Base-by-base conservation (phyloP, 2,113 vertebrate species). In the Camelus dromedarius region DNA sequence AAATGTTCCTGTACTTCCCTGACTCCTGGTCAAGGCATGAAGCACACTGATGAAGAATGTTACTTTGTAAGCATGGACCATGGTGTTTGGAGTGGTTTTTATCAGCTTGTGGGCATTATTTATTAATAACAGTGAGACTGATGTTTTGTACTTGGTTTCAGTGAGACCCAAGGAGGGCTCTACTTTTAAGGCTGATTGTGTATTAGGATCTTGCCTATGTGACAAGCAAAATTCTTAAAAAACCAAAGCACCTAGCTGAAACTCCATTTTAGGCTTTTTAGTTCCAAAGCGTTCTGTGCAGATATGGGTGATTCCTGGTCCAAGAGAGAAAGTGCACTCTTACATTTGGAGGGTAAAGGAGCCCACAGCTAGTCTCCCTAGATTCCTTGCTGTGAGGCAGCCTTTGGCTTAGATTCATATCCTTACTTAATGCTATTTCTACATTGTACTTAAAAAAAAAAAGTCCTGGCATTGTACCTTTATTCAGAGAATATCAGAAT, bases 361-460 rank as follows among this genome's bases (percentile, higher is more conserved):
- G 35, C 4, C 14, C 3, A n/a, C 8, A 18, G 7, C 10, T 56
- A 15, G 16, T 30, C 67, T 48, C 48, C 20, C 15, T 0, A 0
- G 18, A 62, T 73, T n/a, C 14, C 46, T 81, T 73, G 24, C 9
- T 48, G 18, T 12, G 52, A 60, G 46, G 48, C 28, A 67, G 38
- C 15, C 9, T 50, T 64, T 64, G 60, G 5, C 42, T 52, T 54
- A 73, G 20, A 19, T 32, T 20, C 13, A 46, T 48, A 54, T 48
- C 5, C 16, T 30, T 42, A 19, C 5, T 72, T 60, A 84, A 28
- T 38, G 19, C 11, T 48, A 1, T 89, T 80, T 52, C 19, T 50
- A 9, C 72, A 9, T 46, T 67, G 8, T 50, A 28, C 42, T 54
- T 46, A 0, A 69, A 85, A 86, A 42, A 42, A 5, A 42, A 62